A percentile compares a stretch with the other conserved stretches of the same genome.
These are phyloP conservation scores for Oncorhynchus kisutch DNA, from an alignment of 2,113 vertebrate species.

Conservation along the genomic window DNA sequence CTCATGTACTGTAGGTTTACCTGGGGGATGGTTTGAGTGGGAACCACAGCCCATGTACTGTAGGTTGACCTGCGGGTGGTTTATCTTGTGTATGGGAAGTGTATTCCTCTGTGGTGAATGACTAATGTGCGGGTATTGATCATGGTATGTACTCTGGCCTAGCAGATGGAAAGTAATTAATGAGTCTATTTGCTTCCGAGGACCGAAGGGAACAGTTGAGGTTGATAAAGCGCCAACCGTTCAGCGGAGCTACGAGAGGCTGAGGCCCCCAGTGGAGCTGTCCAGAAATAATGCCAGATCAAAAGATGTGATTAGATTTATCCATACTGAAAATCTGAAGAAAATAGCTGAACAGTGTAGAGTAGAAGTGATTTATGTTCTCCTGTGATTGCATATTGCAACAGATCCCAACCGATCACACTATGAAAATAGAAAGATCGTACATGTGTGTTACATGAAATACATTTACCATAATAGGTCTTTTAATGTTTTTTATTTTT, in stretches of 20 bases:
- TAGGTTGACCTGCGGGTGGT: slow-evolving; percentile 62
- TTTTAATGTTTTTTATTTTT: too few species aligned
- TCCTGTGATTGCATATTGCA: not conserved
- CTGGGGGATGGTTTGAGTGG: slow-evolving; percentile 54
- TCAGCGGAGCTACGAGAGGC: slow-evolving; percentile 68
- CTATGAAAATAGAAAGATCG: too few species aligned
- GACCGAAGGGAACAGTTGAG: slow-evolving; percentile 89
- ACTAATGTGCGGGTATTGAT: slow-evolving; percentile 92
- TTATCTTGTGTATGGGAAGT: slow-evolving; percentile 73
- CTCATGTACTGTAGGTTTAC: too few species aligned
- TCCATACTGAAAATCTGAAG: not conserved
- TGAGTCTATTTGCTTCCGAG: slow-evolving; percentile 94
- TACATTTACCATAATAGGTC: too few species aligned
- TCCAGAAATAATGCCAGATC: slow-evolving; percentile 66
- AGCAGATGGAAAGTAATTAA: slow-evolving; percentile 97
- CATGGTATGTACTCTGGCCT: slow-evolving; percentile 83
- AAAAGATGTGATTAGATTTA: slow-evolving; percentile 32
- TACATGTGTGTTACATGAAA: too few species aligned
- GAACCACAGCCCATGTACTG: not conserved
- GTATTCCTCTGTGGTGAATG: slow-evolving; percentile 82
- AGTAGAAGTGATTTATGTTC: not conserved
- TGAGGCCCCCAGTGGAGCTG: slow-evolving; percentile 65
- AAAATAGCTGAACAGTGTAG: not conserved
- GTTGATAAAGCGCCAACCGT: slow-evolving; percentile 89
- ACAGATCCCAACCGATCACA: too few species aligned